A percentile compares a stretch with the other conserved stretches of the same genome.
phyloP scores from a whole-genome alignment of 1,140 invertebrate species.

The fruit fly (Drosophila melanogaster) region Release_6_plus_ISO1_MT NT_033777.3:4303501-4304000 shows the following conservation, averaged over 20 bases:
- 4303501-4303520: conserved; percentile 24
- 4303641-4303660: conserved; percentile 76
- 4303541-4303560: conserved; percentile 48
- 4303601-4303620: conserved; percentile 30
- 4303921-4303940: conserved; percentile 75
- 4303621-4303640: conserved; percentile 59
- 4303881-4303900: conserved; percentile 71
- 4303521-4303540: conserved; percentile 17
- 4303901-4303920: conserved; percentile 73
- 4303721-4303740: conserved; percentile 37
- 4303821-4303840: conserved; percentile 84
- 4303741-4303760: conserved; percentile 47
- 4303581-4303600: conserved; percentile 1
- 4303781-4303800: conserved; percentile 77
- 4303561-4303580: conserved; percentile 1
- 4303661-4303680: conserved; percentile 75
- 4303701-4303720: conserved; percentile 65
- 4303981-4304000: conserved; percentile 50
- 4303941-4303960: conserved; percentile 76
- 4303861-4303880: conserved; percentile 80
- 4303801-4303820: conserved; percentile 81
- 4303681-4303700: conserved; percentile 79
- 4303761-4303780: conserved; percentile 53
- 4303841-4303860: conserved; percentile 83
- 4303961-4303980: conserved; percentile 70